phyloP scores from a whole-genome alignment of 2,797 vertebrate genomes.

The Epinephelus malabaricus region DNA sequence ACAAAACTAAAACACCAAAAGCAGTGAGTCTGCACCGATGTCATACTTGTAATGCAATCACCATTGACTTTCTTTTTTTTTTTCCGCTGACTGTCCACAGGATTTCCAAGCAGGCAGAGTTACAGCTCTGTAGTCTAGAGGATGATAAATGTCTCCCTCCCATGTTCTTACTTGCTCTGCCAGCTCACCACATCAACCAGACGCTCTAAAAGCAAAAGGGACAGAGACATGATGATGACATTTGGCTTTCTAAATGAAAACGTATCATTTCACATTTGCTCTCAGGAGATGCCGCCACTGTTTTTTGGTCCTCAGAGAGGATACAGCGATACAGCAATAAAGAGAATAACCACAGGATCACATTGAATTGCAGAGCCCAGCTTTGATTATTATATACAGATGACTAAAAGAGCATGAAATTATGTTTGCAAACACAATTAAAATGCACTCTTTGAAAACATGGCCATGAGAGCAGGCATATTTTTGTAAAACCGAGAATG shows the following conservation, averaged over 20 bases:
- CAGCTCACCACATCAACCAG: constrained; percentile 87
- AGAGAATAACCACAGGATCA: constrained; percentile 85
- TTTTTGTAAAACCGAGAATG: constrained; percentile 47
- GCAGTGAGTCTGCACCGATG: constrained; percentile 47
- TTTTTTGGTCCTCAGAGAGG: constrained; percentile 70
- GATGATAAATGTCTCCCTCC: constrained; percentile 85
- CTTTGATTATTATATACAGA: constrained; percentile 86
- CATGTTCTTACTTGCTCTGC: constrained; percentile 84
- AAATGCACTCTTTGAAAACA: constrained; percentile 63
- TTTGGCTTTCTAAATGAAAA: constrained; percentile 86
- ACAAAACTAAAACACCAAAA: constrained; percentile 56
- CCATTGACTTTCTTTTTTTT: constrained; percentile 44
- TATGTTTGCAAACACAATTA: constrained; percentile 78
- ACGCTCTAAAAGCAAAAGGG: constrained; percentile 78
- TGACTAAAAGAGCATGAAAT: constrained; percentile 80
- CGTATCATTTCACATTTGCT: constrained; percentile 83
- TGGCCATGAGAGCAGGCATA: constrained; percentile 42
- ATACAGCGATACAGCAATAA: constrained; percentile 64
- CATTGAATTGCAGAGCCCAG: constrained; percentile 78
- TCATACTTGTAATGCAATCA: constrained; percentile 75
- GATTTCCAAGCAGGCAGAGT: constrained; percentile 81
- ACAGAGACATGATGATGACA: constrained; percentile 85
- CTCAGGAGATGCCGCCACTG: constrained; percentile 69
- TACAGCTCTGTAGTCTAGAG: constrained; percentile 79
- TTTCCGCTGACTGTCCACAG: constrained; percentile 68